Conservation (phyloP, 1,140 invertebrate species). For the Helicoverpa zea region DNA sequence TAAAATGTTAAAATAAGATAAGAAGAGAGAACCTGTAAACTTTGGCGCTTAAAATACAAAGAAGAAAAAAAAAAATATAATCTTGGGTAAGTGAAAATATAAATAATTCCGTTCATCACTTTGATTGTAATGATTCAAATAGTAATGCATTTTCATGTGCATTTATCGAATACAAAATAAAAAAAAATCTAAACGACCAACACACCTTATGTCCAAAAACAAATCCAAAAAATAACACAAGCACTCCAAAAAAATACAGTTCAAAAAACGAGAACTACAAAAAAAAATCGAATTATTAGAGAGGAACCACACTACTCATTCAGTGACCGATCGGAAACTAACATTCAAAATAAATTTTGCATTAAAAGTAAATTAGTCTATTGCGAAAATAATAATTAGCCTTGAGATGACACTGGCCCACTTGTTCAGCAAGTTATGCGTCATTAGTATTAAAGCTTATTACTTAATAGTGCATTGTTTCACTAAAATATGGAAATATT, state of each 20-base stretch:
- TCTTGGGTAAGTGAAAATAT: too few relatives aligned
- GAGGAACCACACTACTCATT: conserved; percentile 35
- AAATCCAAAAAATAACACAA: background rate
- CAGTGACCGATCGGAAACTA: conserved; percentile 54
- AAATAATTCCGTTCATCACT: background rate
- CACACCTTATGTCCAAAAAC: background rate
- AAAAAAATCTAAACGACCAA: background rate
- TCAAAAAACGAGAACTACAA: conserved; percentile 23
- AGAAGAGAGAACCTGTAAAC: too few relatives aligned
- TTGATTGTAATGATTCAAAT: background rate
- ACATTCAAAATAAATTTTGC: conserved; percentile 52
- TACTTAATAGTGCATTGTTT: too few relatives aligned
- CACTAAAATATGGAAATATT: too few relatives aligned
- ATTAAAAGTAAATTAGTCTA: conserved; percentile 60
- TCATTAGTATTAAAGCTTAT: background rate
- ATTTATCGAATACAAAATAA: background rate
- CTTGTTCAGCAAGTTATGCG: conserved; percentile 20
- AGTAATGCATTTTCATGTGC: too few relatives aligned
- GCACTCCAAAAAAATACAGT: conserved; percentile 21
- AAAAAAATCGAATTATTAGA: background rate
- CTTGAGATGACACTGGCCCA: conserved; percentile 57
- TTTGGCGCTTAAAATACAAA: too few relatives aligned
- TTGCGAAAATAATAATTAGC: conserved; percentile 60
- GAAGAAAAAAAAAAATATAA: too few relatives aligned
- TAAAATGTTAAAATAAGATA: background rate